Evolutionary conservation across 2,888 invertebrate genomes (phyloP).

Genomic region (Epsilonema sp.): DNA sequence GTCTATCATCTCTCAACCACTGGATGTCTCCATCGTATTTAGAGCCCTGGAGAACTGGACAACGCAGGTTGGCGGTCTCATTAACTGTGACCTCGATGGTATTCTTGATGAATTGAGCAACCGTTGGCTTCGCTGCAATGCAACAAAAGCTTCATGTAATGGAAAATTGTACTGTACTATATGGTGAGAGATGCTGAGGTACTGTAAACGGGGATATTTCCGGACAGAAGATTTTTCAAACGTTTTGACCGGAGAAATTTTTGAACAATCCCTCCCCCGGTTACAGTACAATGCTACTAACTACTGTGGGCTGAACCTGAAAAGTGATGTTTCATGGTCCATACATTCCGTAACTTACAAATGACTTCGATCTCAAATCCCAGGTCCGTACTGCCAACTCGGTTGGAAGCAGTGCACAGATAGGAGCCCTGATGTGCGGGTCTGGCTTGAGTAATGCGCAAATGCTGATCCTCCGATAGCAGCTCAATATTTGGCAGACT

Average conservation of each 20-base stretch:
- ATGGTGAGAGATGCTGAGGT: too few species aligned
- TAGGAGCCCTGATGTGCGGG: constrained; percentile 14
- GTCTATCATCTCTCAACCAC: constrained; percentile 13
- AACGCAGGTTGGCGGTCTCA: constrained; percentile 32
- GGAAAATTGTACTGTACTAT: neutral
- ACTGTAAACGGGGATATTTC: too few species aligned
- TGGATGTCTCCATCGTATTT: constrained; percentile 18
- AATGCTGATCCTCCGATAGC: constrained; percentile 20
- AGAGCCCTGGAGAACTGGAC: constrained; percentile 22
- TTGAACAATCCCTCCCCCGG: too few species aligned
- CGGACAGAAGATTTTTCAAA: too few species aligned
- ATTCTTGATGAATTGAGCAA: constrained; percentile 20
- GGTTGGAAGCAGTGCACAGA: constrained; percentile 18
- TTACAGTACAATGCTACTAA: too few species aligned
- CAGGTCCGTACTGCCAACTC: constrained; percentile 21
- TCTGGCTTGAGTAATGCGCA: constrained; percentile 20
- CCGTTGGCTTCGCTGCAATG: constrained; percentile 38
- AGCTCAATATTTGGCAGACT: constrained; percentile 14
- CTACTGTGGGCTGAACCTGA: too few species aligned
- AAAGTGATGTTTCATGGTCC: too few species aligned
- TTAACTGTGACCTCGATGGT: constrained; percentile 29
- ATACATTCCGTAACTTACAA: too few species aligned
- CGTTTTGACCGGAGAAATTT: too few species aligned
- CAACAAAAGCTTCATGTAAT: neutral
- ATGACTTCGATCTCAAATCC: constrained; percentile 38